Percentiles rank a stretch among this genome's conserved stretches.
These are phyloP conservation scores for Carpatolechia fugitivella DNA, from an alignment of 2,888 invertebrate species.

Conservation along the genomic window DNA sequence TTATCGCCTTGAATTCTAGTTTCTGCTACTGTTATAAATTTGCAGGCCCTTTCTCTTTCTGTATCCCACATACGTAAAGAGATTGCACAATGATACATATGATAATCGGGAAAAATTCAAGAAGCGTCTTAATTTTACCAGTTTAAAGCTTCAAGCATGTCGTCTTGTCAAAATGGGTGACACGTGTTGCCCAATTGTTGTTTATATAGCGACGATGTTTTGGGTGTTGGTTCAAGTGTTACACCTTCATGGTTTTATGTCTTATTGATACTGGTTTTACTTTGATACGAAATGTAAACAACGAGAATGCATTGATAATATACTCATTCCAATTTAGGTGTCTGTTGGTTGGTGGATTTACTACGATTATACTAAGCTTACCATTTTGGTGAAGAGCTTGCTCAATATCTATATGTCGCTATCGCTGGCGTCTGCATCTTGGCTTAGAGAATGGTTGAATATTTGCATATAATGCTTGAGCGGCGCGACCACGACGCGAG, in stretches of 20 bases:
- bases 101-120: conserved; percentile 45
- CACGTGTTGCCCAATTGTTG: conserved; percentile 55
- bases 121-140: conserved; percentile 43
- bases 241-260: not conserved
- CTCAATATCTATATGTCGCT: conserved; percentile 21
- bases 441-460: conserved; percentile 43
- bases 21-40: conserved; percentile 13
- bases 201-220: conserved; percentile 47
- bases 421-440: conserved; percentile 53
- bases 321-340: conserved; percentile 5
- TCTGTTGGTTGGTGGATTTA: conserved; percentile 11
- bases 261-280: not conserved
- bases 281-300: no score
- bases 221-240: conserved; percentile 39
- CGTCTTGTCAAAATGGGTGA: conserved; percentile 48
- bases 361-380: conserved; percentile 9
- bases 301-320: conserved; percentile 5
- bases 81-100: conserved; percentile 44
- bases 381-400: conserved; percentile 16
- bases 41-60: conserved; percentile 19
- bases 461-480: conserved; percentile 70
- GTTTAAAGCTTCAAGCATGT: conserved; percentile 38
- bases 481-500: conserved; percentile 61
- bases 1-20: conserved; percentile 19
- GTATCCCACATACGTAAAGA: conserved; percentile 44